Evolutionary conservation across 2,113 vertebrate genomes (phyloP).

Genomic region (Eolophus roseicapilla): DNA sequence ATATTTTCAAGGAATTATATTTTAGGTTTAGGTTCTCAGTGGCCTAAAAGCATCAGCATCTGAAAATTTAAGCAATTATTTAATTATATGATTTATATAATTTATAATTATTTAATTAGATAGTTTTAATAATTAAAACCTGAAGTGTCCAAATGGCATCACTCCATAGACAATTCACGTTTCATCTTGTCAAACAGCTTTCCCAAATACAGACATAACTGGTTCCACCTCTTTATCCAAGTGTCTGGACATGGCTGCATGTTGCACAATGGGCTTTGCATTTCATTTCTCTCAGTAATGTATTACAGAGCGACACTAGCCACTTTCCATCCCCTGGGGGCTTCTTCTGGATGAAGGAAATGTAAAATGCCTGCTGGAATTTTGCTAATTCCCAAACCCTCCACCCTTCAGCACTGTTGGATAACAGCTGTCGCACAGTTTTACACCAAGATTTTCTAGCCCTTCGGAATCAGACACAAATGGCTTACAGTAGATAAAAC

Average conservation of each 20-base stretch:
- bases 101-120: background rate
- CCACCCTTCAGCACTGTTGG: background rate
- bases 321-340: background rate
- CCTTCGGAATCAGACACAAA: background rate
- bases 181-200: background rate
- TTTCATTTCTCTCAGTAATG: background rate
- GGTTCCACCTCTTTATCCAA: background rate
- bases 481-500: constrained; percentile 3
- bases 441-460: background rate
- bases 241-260: background rate
- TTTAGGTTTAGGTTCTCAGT: background rate
- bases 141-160: background rate
- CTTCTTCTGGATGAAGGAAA: background rate
- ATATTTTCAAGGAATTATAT: background rate
- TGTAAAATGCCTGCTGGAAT: background rate
- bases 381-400: background rate
- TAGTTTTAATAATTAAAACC: background rate
- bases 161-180: background rate
- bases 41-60: background rate
- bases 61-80: background rate
- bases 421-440: background rate
- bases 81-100: background rate
- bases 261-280: background rate
- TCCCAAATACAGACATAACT: background rate
- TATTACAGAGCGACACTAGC: background rate